Evolutionary conservation across 2,888 invertebrate species (phyloP).

Genomic region (Nebria brevicollis): DNA sequence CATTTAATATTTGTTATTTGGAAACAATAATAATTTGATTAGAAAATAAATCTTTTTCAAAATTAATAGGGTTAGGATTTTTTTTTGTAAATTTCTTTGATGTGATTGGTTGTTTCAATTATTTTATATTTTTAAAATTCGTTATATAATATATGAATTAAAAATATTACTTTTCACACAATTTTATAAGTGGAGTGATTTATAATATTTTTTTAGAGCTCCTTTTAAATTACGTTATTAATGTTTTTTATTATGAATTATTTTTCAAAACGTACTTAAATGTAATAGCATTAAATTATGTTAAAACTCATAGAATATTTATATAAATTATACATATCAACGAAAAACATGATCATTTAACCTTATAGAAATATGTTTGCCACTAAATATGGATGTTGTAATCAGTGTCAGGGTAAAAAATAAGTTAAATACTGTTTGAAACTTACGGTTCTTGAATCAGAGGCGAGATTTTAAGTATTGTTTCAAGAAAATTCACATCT

Average conservation of each 20-base stretch:
- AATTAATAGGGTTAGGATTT: no score
- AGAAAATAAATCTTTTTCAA: no score
- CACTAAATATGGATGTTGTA: not conserved
- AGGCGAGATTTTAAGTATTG: slow-evolving; percentile 81
- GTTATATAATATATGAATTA: no score
- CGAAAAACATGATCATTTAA: slow-evolving; percentile 28
- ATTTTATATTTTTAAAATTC: no score
- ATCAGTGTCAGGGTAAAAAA: not conserved
- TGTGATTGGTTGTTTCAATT: no score
- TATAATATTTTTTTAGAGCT: no score
- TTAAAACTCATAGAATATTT: not conserved
- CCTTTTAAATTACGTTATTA: not conserved
- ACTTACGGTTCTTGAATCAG: slow-evolving; percentile 87
- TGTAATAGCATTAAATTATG: not conserved
- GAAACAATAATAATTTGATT: no score
- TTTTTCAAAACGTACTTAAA: not conserved
- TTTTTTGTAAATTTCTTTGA: no score
- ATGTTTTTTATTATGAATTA: not conserved
- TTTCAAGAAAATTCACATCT: slow-evolving; percentile 80
- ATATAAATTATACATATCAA: slow-evolving; percentile 3
- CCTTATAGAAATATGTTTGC: slow-evolving; percentile 3
- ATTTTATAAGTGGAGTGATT: no score
- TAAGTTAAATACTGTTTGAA: slow-evolving; percentile 38
- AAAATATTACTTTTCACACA: no score
- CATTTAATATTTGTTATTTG: no score